Conservation (phyloP, 1,140 invertebrate species). For the Tetramorium parvispinum region DNA sequence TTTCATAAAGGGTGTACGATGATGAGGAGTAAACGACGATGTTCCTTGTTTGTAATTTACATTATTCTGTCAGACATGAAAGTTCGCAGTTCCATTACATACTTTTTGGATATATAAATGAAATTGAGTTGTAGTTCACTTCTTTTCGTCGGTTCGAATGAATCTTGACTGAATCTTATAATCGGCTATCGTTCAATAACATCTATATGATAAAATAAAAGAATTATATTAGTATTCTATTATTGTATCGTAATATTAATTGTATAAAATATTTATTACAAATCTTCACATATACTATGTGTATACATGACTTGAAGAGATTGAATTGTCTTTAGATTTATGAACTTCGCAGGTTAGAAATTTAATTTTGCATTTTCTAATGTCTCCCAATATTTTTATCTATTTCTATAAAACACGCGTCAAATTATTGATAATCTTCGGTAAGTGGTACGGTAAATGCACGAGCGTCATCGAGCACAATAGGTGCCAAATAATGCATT, state of each 20-base stretch:
- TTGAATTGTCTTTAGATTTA: not conserved
- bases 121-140: not conserved
- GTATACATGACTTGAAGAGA: not conserved
- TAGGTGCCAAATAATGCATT: slow-evolving; percentile 57
- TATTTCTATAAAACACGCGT: not conserved
- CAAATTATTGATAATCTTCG: slow-evolving; percentile 35
- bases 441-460: not conserved
- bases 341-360: not conserved
- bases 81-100: not conserved
- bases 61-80: not conserved
- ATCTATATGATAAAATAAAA: not conserved
- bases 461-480: slow-evolving; percentile 27
- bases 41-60: not conserved
- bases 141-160: not conserved
- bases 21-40: slow-evolving; percentile 31
- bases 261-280: not conserved
- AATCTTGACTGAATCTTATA: slow-evolving; percentile 2
- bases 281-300: not conserved
- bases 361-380: not conserved
- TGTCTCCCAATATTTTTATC: not conserved
- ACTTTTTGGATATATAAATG: not conserved
- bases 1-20: not conserved
- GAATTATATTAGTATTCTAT: not conserved
- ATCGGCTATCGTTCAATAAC: not conserved
- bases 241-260: not conserved